These are phyloP conservation scores for Agrotis clavis DNA, from an alignment of 2,888 invertebrate genomes.

Conservation along the genomic window DNA sequence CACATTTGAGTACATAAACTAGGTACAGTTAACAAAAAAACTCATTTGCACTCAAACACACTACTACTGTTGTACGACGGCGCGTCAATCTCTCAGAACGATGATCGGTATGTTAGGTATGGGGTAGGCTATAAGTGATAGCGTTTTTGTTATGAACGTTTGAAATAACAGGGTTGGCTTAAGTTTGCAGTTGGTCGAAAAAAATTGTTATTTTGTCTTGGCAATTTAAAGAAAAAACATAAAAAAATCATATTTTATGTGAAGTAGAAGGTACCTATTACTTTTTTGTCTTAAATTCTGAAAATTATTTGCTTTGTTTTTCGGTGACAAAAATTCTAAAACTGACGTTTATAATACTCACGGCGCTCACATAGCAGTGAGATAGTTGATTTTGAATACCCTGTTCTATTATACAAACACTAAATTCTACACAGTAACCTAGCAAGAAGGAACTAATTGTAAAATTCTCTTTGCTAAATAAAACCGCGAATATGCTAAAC, in stretches of 20 bases:
- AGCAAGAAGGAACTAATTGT: no score
- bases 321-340: no score
- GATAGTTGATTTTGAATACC: no score
- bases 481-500: neutral
- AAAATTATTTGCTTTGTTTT: no score
- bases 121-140: conserved; percentile 56
- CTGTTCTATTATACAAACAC: no score
- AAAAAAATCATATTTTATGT: neutral
- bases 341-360: no score
- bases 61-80: conserved; percentile 77
- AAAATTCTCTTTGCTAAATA: neutral
- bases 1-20: conserved; percentile 59
- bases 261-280: neutral
- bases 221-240: neutral
- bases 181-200: no score
- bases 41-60: conserved; percentile 85
- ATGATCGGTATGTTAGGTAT: conserved; percentile 76
- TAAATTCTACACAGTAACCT: no score
- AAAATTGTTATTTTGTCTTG: neutral
- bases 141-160: conserved; percentile 37
- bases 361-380: no score
- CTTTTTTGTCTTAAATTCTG: no score
- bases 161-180: no score
- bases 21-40: conserved; percentile 77
- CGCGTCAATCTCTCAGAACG: conserved; percentile 83